Evolutionary conservation across 2,113 vertebrate species (phyloP).

Genomic region (Glaucidium brasilianum): DNA sequence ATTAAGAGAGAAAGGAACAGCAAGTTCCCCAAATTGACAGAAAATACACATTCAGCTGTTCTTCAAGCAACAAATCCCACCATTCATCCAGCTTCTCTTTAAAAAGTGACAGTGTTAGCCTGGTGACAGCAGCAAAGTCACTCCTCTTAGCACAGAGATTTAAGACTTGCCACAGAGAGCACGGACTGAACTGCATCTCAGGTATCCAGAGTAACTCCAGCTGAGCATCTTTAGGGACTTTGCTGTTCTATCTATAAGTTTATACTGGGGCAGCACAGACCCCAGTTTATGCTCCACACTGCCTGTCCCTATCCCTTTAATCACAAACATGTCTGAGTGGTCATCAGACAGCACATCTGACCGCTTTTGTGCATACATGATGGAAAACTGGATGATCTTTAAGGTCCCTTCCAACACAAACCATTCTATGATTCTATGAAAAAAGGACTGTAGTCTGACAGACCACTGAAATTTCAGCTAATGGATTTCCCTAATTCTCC

Average conservation of each 20-base stretch:
- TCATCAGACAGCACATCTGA: not conserved
- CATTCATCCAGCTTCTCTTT: not conserved
- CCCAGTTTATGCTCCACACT: not conserved
- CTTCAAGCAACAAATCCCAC: not conserved
- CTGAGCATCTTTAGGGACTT: not conserved
- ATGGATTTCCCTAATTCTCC: not conserved
- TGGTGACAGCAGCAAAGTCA: not conserved
- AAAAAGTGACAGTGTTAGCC: not conserved
- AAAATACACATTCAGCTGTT: not conserved
- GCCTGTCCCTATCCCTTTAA: not conserved
- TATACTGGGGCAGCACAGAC: not conserved
- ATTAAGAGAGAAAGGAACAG: not conserved
- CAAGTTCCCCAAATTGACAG: not conserved
- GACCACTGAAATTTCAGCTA: not conserved
- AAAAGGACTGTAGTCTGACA: not conserved
- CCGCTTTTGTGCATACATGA: rapidly evolving
- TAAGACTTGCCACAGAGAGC: not conserved
- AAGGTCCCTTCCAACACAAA: too few relatives aligned
- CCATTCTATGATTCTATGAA: too few relatives aligned
- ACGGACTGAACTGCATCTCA: not conserved
- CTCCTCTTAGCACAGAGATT: not conserved
- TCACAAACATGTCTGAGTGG: not conserved
- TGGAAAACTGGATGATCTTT: not conserved
- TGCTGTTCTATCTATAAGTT: not conserved
- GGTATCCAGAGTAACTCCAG: not conserved